These are phyloP conservation scores for Petrophora chlorosata DNA, from an alignment of 2,888 invertebrate genomes.

Conservation along the genomic window DNA sequence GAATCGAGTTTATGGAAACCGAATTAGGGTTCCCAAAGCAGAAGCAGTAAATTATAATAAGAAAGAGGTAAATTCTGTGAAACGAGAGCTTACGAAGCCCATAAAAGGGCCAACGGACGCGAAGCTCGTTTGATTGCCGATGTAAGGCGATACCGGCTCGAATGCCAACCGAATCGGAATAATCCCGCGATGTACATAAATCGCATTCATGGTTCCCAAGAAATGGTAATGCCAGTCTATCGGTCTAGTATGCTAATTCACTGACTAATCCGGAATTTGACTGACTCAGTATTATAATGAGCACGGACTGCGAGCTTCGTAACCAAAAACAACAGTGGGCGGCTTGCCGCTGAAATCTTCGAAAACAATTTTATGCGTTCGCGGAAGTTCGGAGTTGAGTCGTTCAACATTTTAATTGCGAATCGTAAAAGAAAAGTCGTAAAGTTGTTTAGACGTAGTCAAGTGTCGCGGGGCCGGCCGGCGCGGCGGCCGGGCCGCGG, in stretches of 20 bases:
- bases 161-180: constrained; percentile 26
- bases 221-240: constrained; percentile 20
- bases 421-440: constrained; percentile 55
- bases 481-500: constrained; percentile 25
- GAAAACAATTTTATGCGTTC: constrained; percentile 45
- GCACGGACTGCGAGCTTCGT: neutral
- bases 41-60: constrained; percentile 20
- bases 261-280: constrained; percentile 24
- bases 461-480: constrained; percentile 35
- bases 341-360: constrained; percentile 34
- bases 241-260: constrained; percentile 28
- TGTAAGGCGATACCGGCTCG: constrained; percentile 26
- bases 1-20: constrained; percentile 18
- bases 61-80: constrained; percentile 25
- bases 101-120: constrained; percentile 29
- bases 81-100: constrained; percentile 28
- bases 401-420: constrained; percentile 56
- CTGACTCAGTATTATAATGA: constrained; percentile 10
- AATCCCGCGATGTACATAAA: constrained; percentile 32
- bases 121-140: constrained; percentile 26
- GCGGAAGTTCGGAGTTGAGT: constrained; percentile 41
- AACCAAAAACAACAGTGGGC: constrained; percentile 4
- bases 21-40: constrained; percentile 14
- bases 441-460: constrained; percentile 47
- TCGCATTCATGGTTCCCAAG: constrained; percentile 23